Conservation (phyloP, 2,888 invertebrate species). For the Peribatodes rhomboidaria region DNA sequence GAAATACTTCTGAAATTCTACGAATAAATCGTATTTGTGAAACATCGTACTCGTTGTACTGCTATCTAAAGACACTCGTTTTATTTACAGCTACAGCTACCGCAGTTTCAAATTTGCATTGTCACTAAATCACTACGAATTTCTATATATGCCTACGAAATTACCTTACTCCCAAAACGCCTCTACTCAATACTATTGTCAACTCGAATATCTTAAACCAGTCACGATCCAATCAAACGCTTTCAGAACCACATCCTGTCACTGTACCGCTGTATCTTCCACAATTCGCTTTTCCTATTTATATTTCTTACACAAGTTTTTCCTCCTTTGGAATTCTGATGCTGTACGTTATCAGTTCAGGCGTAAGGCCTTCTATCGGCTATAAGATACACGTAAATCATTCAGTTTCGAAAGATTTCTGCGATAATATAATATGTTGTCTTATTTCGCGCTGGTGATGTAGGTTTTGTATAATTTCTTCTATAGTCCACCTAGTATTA, state of each 20-base stretch:
- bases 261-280: slow-evolving; percentile 25
- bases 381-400: slow-evolving; percentile 33
- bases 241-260: slow-evolving; percentile 30
- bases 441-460: slow-evolving; percentile 9
- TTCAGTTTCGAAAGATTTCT: slow-evolving; percentile 26
- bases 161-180: background rate
- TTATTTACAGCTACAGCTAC: too few species aligned
- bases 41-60: too few species aligned
- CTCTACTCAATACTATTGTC: slow-evolving; percentile 15
- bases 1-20: too few species aligned
- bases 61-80: too few species aligned
- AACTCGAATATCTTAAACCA: slow-evolving; percentile 19
- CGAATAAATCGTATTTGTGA: too few species aligned
- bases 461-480: slow-evolving; percentile 1
- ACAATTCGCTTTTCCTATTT: slow-evolving; percentile 27
- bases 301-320: slow-evolving; percentile 31
- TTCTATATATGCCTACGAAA: background rate
- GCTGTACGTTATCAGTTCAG: slow-evolving; percentile 26
- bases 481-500: background rate
- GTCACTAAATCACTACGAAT: background rate
- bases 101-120: background rate
- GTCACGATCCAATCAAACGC: slow-evolving; percentile 34
- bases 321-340: slow-evolving; percentile 30
- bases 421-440: slow-evolving; percentile 18
- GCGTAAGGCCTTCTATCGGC: slow-evolving; percentile 28